Percentiles rank a stretch among this genome's conserved stretches.
phyloP scores from a whole-genome alignment of 2,888 invertebrate species.

The Spicauda simplicius region DNA sequence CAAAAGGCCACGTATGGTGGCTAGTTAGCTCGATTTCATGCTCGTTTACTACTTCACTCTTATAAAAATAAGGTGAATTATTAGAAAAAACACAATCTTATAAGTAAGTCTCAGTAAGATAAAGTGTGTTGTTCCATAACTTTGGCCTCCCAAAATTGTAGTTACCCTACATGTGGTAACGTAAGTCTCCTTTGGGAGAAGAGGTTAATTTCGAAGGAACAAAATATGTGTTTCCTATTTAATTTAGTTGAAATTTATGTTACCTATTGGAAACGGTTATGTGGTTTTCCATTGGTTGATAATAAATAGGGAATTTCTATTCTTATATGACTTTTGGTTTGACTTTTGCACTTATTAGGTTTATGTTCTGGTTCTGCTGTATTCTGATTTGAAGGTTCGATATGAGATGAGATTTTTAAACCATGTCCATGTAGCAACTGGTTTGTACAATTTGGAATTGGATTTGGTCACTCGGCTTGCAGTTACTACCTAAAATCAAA shows the following conservation, averaged over 20 bases:
- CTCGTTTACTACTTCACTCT: too few relatives aligned
- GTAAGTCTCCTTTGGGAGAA: slow-evolving; percentile 58
- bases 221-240: slow-evolving; percentile 24
- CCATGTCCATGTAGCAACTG: too few relatives aligned
- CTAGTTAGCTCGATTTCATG: too few relatives aligned
- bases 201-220: slow-evolving; percentile 27
- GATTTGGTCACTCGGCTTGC: too few relatives aligned
- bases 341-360: neutral
- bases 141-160: neutral
- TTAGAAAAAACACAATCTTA: too few relatives aligned
- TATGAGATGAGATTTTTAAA: too few relatives aligned
- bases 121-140: neutral
- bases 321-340: neutral
- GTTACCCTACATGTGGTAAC: slow-evolving; percentile 12
- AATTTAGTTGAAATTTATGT: slow-evolving; percentile 26
- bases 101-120: neutral
- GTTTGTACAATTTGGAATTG: too few relatives aligned
- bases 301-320: neutral
- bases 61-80: too few relatives aligned
- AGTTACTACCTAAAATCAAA: too few relatives aligned
- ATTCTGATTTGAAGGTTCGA: too few relatives aligned
- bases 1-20: too few relatives aligned
- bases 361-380: neutral
- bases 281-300: neutral
- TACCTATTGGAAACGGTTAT: neutral